These are phyloP conservation scores for Apodemia zela DNA, from an alignment of 2,888 invertebrate genomes.

Conservation along the genomic window DNA sequence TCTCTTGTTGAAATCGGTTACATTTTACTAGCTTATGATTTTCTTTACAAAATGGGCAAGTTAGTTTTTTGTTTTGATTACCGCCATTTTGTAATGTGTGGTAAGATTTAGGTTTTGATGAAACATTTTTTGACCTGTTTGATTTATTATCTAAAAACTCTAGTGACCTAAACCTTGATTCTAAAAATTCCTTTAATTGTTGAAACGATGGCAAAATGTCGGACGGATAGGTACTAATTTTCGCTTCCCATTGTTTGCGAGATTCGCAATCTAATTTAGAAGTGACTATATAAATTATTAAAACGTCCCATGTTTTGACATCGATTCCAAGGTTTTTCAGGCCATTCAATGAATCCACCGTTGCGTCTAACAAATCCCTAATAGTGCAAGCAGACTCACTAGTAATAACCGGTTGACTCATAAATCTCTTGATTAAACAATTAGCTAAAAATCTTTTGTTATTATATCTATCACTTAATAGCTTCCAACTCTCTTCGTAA, in stretches of 20 bases:
- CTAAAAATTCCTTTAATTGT: background rate
- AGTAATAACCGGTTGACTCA: background rate
- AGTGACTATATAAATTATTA: conserved; percentile 2
- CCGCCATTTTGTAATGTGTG: background rate
- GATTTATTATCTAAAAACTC: background rate
- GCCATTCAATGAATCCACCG: background rate
- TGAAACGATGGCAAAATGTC: background rate
- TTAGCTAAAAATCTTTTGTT: conserved; percentile 33
- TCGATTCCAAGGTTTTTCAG: background rate
- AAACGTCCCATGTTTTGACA: conserved; percentile 6
- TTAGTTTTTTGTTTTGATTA: background rate
- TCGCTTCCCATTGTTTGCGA: background rate
- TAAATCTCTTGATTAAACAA: conserved; percentile 27
- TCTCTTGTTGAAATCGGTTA: background rate
- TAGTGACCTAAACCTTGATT: background rate
- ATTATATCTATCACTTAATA: conserved; percentile 28
- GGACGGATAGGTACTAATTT: background rate
- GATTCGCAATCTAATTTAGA: background rate
- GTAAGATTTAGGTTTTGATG: background rate
- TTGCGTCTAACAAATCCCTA: background rate
- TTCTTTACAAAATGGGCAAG: conserved; percentile 7
- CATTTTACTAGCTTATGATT: background rate
- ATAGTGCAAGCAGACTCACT: background rate
- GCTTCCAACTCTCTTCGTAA: conserved; percentile 31
- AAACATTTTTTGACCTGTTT: background rate